Percentiles rank a stretch among this genome's conserved stretches.
These are phyloP conservation scores for Rhizoglyphus robini DNA, from an alignment of 1,140 invertebrate genomes.

Conservation along the genomic window DNA sequence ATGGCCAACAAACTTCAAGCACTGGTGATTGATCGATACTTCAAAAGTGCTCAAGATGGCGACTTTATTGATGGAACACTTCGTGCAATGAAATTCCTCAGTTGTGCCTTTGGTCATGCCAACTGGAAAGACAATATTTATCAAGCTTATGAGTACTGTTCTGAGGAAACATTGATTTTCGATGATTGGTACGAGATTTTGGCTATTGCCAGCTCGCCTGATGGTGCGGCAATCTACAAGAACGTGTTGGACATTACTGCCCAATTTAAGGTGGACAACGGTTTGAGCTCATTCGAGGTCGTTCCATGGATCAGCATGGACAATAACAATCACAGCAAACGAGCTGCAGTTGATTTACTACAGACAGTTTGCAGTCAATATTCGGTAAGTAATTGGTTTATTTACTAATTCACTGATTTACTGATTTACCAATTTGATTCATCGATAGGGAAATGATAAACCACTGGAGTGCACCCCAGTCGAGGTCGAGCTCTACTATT, in stretches of 20 bases:
- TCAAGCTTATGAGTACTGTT: not conserved
- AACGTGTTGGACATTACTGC: not conserved
- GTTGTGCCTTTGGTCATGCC: slow-evolving; percentile 15
- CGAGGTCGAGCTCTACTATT: slow-evolving; percentile 17
- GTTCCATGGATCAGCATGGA: slow-evolving; percentile 15
- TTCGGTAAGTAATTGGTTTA: not conserved
- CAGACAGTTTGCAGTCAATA: slow-evolving; percentile 17
- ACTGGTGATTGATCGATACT: slow-evolving; percentile 6
- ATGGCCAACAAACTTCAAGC: slow-evolving; percentile 16
- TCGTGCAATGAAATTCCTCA: slow-evolving; percentile 12
- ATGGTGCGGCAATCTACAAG: not conserved
- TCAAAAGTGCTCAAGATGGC: not conserved
- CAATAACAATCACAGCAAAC: slow-evolving; percentile 9
- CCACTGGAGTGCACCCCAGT: slow-evolving; percentile 21
- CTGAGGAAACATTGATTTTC: not conserved
- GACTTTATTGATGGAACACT: slow-evolving; percentile 17
- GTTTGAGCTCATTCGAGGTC: not conserved
- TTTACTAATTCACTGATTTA: too few relatives aligned
- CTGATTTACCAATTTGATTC: not conserved
- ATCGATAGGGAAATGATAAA: slow-evolving; percentile 17
- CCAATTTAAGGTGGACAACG: not conserved
- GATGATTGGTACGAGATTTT: slow-evolving; percentile 17
- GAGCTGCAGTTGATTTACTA: slow-evolving; percentile 15
- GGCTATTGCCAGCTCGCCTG: not conserved
- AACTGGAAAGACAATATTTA: slow-evolving; percentile 6